Evolutionary conservation across 2,888 invertebrate genomes (phyloP).

Genomic region (Brachylomia viminalis): DNA sequence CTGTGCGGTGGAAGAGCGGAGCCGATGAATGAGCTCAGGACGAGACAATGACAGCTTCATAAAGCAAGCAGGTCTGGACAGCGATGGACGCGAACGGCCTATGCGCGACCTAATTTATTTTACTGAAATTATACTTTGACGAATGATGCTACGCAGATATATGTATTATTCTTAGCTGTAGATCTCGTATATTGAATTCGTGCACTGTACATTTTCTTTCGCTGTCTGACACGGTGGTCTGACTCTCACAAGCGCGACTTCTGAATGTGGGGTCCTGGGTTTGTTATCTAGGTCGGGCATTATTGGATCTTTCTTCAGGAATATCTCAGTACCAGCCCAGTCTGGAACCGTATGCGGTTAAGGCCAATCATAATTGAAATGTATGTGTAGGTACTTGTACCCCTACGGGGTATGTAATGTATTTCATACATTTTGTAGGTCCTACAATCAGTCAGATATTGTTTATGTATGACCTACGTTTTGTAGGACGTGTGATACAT

Average conservation of each 20-base stretch:
- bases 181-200: slow-evolving; percentile 21
- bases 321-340: neutral
- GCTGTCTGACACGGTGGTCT: neutral
- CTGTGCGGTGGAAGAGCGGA: slow-evolving; percentile 38
- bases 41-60: slow-evolving; percentile 52
- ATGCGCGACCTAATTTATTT: slow-evolving; percentile 47
- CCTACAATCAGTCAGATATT: neutral
- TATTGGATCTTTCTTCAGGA: neutral
- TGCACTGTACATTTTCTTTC: neutral
- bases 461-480: neutral
- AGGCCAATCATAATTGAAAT: neutral
- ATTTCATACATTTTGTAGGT: neutral
- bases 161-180: slow-evolving; percentile 34
- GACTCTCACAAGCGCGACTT: neutral
- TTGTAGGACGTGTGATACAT: no score
- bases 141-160: slow-evolving; percentile 36
- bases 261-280: neutral
- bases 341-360: neutral
- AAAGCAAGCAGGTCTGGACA: slow-evolving; percentile 19
- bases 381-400: neutral
- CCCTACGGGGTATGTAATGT: neutral
- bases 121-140: slow-evolving; percentile 39
- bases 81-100: slow-evolving; percentile 5
- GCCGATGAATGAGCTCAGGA: slow-evolving; percentile 53
- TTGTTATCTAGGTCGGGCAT: neutral